Conservation (phyloP, 2,113 vertebrate genomes). For the Apistogramma diplotaenia region DNA sequence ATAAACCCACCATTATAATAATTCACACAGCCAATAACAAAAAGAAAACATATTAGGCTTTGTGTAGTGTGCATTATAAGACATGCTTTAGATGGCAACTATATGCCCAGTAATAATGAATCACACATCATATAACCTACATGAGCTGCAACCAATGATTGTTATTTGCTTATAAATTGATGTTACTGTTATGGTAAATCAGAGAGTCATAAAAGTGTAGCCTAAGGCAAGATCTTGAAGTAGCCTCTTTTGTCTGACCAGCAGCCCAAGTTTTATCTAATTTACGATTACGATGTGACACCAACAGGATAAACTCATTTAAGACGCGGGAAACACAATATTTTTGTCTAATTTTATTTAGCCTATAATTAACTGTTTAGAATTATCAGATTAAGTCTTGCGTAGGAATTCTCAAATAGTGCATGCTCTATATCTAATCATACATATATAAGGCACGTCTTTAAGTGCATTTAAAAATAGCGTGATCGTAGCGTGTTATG, state of each 20-base stretch:
- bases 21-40: conserved; percentile 57
- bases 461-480: conserved; percentile 56
- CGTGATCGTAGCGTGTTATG: conserved; percentile 11
- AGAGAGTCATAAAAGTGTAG: background rate
- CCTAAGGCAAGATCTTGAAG: background rate
- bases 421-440: conserved; percentile 20
- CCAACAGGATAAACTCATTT: background rate
- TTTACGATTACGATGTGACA: background rate
- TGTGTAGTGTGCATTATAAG: conserved; percentile 45
- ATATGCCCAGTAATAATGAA: conserved; percentile 32
- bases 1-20: conserved; percentile 71
- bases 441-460: conserved; percentile 48
- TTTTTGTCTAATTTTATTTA: background rate
- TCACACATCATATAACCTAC: conserved; percentile 19
- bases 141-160: background rate
- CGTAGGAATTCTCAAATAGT: conserved; percentile 17
- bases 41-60: conserved; percentile 64
- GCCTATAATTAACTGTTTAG: background rate
- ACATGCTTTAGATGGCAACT: conserved; percentile 31
- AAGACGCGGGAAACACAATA: background rate
- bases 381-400: background rate
- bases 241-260: background rate
- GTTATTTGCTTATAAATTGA: background rate
- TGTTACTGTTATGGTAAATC: background rate
- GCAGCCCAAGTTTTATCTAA: background rate